Evolutionary conservation across 2,888 invertebrate species (phyloP), one percentile per base, ranked within the genome.

Genomic region (Boloria euphrosyne): DNA sequence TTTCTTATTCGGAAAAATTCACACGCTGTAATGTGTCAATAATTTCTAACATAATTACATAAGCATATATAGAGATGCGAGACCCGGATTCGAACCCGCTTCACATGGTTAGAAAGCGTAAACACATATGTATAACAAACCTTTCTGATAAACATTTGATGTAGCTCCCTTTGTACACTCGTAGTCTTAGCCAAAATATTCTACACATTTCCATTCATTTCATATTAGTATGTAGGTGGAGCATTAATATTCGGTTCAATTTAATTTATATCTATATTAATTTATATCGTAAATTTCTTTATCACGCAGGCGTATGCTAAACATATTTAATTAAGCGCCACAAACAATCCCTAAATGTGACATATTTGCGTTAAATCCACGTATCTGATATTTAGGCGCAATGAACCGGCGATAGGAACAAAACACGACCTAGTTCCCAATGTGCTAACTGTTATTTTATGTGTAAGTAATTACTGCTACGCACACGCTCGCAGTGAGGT

Each of bases 321-420:
- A 52, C 57, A 31, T 51, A 27, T 58, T 58, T 58, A 64, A 58
- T 64, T 64, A 64, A 55, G 60, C 50, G 61, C 58, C 64, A 51
- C 69, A 60, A 66, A 59, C 66, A 66, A 67, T 68, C 58, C 54
- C 55, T 69, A 68, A 69, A 76, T 74, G 71, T 70, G 68, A 71
- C 72, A 73, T 73, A 74, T 71, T 69, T 74, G 68, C 69, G 60
- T 75, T 72, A 78, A 75, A 72, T 73, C 73, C 71, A 72, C 72
- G 76, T 76, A 79, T 80, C 78, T 77, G 79, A 79, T 78, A 77
- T 76, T 72, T 58, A 43, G 69, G 75, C 65, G 76, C 77, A 81
- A 78, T 78, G 80, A 79, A 79, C 78, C 70, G 71, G 63, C 73
- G 66, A 51, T 53, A 51, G 66, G 69, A 70, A 68, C 72, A 74